These are phyloP conservation scores for Monochamus saltuarius DNA, from an alignment of 1,140 invertebrate genomes.

Conservation along the genomic window DNA sequence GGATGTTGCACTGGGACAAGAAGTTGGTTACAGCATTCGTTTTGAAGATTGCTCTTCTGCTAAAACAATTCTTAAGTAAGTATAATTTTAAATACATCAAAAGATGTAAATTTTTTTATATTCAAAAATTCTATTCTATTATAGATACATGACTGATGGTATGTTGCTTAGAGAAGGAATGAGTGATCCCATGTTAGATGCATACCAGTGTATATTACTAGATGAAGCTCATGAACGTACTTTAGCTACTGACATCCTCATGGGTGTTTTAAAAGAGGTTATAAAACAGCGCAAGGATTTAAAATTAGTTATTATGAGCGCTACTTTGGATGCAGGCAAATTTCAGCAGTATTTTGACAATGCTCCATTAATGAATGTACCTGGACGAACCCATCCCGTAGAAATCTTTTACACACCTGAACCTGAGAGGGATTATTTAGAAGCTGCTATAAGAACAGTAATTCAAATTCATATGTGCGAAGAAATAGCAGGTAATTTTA, in stretches of 20 bases:
- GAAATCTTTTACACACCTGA: constrained; percentile 99
- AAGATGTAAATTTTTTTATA: background rate
- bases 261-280: constrained; percentile 98
- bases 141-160: constrained; percentile 98
- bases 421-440: constrained; percentile 96
- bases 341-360: constrained; percentile 99
- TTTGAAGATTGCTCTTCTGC: constrained; percentile 98
- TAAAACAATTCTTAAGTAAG: constrained; percentile 79
- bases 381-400: constrained; percentile 93
- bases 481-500: constrained; percentile 89
- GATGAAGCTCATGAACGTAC: constrained; percentile 99
- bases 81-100: constrained; percentile 13
- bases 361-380: constrained; percentile 97
- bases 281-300: constrained; percentile 90
- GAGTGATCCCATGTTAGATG: constrained; percentile 97
- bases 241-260: constrained; percentile 96
- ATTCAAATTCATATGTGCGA: constrained; percentile 99
- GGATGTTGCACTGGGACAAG: constrained; percentile 92
- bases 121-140: constrained; percentile 10
- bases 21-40: constrained; percentile 99
- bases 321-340: constrained; percentile 99
- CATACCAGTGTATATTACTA: constrained; percentile 93
- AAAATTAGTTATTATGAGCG: constrained; percentile 99
- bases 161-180: constrained; percentile 99
- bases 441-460: constrained; percentile 97